Evolutionary conservation across 2,888 invertebrate genomes (phyloP).

Genomic region (Anaspis maculata): DNA sequence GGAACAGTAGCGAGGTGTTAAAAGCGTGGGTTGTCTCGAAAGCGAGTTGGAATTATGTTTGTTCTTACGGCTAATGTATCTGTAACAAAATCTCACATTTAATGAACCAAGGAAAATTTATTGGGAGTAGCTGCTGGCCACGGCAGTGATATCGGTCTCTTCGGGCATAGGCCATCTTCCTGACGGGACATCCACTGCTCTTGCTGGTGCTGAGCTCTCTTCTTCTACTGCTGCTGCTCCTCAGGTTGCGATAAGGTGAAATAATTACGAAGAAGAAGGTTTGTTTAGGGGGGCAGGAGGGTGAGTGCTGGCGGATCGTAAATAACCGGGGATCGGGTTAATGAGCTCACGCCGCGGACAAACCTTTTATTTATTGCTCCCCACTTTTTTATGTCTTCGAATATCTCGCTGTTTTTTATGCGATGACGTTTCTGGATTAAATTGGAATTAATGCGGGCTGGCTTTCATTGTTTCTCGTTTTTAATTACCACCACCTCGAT

Average conservation of each 20-base stretch:
- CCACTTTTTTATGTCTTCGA: conserved; percentile 21
- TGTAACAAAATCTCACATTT: conserved; percentile 38
- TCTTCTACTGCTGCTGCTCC: conserved; percentile 12
- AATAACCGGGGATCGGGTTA: conserved; percentile 30
- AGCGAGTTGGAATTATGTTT: conserved; percentile 36
- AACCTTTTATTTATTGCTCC: conserved; percentile 33
- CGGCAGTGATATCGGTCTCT: too few relatives aligned
- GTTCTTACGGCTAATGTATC: conserved; percentile 39
- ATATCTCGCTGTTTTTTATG: too few relatives aligned
- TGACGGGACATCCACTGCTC: conserved; percentile 3
- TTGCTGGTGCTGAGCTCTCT: conserved; percentile 4
- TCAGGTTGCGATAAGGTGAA: conserved; percentile 25
- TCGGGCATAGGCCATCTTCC: conserved; percentile 22
- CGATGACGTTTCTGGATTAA: too few relatives aligned
- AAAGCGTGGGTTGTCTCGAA: conserved; percentile 34
- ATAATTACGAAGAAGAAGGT: conserved; percentile 25
- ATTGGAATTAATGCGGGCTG: too few relatives aligned
- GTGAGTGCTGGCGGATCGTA: conserved; percentile 24
- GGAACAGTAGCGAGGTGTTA: conserved; percentile 35
- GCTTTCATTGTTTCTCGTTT: too few relatives aligned
- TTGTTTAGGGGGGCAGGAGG: conserved; percentile 12
- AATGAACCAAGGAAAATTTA: conserved; percentile 35
- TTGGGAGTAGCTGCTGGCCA: too few relatives aligned
- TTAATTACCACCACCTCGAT: too few relatives aligned
- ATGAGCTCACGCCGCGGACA: conserved; percentile 33